Conservation (phyloP, 2,888 invertebrate species). For the Trachelus tabidus region DNA sequence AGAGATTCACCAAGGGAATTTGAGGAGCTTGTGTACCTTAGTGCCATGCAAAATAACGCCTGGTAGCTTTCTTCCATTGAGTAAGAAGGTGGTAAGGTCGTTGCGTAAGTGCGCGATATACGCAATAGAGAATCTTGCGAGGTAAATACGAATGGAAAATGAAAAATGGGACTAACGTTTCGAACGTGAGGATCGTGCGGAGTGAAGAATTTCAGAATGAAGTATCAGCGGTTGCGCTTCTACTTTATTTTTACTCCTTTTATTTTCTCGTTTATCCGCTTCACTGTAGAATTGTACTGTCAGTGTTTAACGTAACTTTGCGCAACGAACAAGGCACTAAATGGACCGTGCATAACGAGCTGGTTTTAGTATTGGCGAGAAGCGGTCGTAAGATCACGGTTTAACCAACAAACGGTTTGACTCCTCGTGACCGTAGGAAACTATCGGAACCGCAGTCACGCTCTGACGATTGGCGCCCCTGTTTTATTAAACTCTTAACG, state of each 20-base stretch:
- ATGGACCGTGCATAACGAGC: conserved; percentile 13
- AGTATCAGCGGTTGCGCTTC: neutral
- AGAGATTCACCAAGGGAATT: neutral
- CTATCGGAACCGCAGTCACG: conserved; percentile 34
- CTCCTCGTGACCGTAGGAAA: conserved; percentile 14
- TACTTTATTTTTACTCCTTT: neutral
- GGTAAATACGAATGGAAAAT: neutral
- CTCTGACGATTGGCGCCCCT: conserved; percentile 35
- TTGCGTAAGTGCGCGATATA: neutral
- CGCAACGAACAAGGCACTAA: conserved; percentile 7
- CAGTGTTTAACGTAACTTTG: neutral
- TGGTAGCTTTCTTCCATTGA: neutral
- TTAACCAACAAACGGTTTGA: conserved; percentile 32
- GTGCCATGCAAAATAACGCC: neutral
- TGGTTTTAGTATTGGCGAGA: neutral
- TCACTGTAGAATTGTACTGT: neutral
- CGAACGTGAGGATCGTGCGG: neutral
- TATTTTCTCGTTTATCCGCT: neutral
- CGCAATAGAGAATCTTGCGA: neutral
- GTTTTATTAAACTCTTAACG: conserved; percentile 36
- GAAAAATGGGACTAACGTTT: neutral
- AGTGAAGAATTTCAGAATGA: neutral
- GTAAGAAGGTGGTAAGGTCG: neutral
- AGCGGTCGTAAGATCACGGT: conserved; percentile 16
- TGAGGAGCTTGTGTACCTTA: neutral